Percentiles rank a stretch among this genome's conserved stretches.
These are phyloP conservation scores for Dipus sagitta DNA, from an alignment of 2,797 vertebrate species.

Conservation along the genomic window DNA sequence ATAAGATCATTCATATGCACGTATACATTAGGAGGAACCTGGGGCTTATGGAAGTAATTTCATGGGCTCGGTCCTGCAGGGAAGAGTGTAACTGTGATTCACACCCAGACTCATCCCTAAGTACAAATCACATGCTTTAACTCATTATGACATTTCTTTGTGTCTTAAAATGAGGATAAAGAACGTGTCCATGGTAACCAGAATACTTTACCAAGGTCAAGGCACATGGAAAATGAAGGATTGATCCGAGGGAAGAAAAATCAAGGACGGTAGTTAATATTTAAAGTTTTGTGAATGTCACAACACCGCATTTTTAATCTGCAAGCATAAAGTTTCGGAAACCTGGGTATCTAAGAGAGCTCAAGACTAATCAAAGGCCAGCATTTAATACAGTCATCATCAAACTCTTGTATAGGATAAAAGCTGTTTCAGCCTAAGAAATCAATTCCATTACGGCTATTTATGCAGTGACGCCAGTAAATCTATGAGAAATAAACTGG, in stretches of 20 bases:
- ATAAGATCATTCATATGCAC: too few species aligned
- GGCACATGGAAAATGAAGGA: background rate
- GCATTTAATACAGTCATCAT: conserved; percentile 83
- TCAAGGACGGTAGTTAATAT: background rate
- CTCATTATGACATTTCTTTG: background rate
- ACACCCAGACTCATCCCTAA: accelerated
- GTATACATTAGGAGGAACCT: background rate
- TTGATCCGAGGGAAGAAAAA: background rate
- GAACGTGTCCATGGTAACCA: background rate
- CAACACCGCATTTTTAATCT: conserved; percentile 64
- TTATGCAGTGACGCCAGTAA: conserved; percentile 83
- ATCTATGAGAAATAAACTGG: conserved; percentile 84
- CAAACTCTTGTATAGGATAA: conserved; percentile 83
- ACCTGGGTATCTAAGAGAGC: conserved; percentile 77
- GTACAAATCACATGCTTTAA: background rate
- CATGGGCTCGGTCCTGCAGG: accelerated
- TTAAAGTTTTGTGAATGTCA: conserved; percentile 42
- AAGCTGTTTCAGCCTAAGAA: conserved; percentile 78
- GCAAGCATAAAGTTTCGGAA: conserved; percentile 77
- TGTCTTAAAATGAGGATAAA: background rate
- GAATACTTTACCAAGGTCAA: background rate
- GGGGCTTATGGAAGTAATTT: background rate
- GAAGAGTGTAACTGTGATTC: background rate
- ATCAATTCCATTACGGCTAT: conserved; percentile 88
- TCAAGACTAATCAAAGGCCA: conserved; percentile 84